These are phyloP conservation scores for Eubucco bourcierii DNA, from an alignment of 2,113 vertebrate species.

Conservation along the genomic window DNA sequence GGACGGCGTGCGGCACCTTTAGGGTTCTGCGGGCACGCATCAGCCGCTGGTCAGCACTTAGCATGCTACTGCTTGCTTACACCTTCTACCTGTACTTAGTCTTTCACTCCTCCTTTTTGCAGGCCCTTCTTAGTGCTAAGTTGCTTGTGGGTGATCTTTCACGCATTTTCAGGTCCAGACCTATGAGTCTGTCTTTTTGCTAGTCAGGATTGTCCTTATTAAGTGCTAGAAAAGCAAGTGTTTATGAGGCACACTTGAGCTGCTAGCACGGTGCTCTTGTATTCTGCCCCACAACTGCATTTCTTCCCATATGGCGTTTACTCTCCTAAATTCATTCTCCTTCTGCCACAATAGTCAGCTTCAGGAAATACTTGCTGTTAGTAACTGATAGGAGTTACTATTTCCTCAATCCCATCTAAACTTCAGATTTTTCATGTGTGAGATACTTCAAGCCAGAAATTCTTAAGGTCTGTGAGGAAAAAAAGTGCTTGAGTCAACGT, in stretches of 20 bases:
- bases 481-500: neutral
- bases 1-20: neutral
- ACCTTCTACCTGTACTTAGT: accelerated
- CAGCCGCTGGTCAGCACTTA: neutral
- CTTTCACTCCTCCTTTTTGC: neutral
- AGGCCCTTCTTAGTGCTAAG: no score
- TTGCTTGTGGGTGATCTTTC: no score
- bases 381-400: neutral
- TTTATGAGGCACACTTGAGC: accelerated
- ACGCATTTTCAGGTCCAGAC: accelerated
- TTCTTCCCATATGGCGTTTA: neutral
- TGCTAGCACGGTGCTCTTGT: accelerated
- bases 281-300: neutral
- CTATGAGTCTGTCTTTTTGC: neutral
- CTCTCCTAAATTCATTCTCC: neutral
- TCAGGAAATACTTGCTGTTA: neutral
- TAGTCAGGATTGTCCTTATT: accelerated
- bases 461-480: neutral
- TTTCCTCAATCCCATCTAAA: neutral
- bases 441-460: neutral
- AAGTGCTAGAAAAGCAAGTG: accelerated
- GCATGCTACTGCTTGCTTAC: neutral
- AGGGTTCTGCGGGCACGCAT: accelerated
- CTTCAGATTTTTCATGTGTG: neutral
- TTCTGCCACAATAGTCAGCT: neutral